A percentile compares a stretch with the other conserved stretches of the same genome.
These are phyloP conservation scores for Styela clava DNA, from an alignment of 23 tunicate species.

Conservation along the genomic window DNA sequence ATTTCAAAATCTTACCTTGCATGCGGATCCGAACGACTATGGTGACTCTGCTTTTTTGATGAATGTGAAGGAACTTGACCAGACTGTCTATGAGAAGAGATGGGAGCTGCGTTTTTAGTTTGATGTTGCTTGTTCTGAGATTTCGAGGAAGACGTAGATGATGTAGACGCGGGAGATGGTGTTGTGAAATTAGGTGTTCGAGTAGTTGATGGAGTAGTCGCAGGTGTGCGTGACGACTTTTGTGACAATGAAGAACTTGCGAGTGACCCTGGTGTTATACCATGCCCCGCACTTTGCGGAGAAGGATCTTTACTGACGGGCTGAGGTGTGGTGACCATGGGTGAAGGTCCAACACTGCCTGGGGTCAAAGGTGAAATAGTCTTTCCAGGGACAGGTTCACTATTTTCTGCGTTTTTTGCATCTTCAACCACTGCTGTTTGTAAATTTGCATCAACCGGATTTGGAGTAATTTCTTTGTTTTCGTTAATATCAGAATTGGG, in stretches of 20 bases:
- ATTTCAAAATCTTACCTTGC: neutral
- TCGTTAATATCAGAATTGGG: too few relatives aligned
- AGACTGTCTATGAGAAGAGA: neutral
- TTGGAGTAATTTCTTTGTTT: neutral
- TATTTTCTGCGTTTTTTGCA: neutral
- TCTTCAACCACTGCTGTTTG: neutral
- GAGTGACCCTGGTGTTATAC: neutral
- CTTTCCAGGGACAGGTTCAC: neutral
- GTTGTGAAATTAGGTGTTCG: conserved; percentile 23
- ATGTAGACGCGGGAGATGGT: conserved; percentile 28
- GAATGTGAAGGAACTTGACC: neutral
- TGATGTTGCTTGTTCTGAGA: conserved; percentile 4
- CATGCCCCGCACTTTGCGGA: neutral
- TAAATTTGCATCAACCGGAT: neutral
- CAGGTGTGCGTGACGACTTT: conserved; percentile 2
- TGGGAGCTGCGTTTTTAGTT: neutral
- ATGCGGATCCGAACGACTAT: neutral
- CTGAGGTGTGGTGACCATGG: neutral
- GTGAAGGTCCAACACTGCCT: neutral
- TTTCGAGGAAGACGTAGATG: conserved; percentile 26
- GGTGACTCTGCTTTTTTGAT: neutral
- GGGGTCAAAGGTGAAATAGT: conserved; percentile 14
- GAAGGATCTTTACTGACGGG: conserved; percentile 9
- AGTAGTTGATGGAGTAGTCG: neutral
- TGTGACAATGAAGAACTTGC: neutral